Conservation (phyloP, 2,888 invertebrate genomes). For the Cheilosia vernalis region DNA sequence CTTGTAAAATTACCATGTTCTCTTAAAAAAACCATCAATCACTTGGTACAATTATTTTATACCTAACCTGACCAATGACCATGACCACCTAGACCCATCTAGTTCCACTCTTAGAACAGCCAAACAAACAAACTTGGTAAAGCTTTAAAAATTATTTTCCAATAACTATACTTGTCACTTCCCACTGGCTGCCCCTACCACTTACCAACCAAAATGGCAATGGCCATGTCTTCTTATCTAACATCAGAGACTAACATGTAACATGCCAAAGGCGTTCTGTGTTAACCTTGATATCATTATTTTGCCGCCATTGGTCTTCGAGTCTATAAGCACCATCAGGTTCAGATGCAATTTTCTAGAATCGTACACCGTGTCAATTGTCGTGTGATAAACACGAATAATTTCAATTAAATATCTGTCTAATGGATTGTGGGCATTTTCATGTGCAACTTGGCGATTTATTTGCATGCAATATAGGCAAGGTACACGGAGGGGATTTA, state of each 20-base stretch:
- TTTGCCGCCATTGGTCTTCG: conserved; percentile 41
- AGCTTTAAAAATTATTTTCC: not conserved
- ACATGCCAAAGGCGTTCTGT: conserved; percentile 52
- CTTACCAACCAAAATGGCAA: conserved; percentile 7
- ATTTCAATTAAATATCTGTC: conserved; percentile 62
- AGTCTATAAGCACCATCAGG: not conserved
- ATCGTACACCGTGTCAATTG: conserved; percentile 50
- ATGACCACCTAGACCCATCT: too few species aligned
- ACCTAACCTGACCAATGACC: too few species aligned
- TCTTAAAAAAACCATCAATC: too few species aligned
- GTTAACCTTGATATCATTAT: conserved; percentile 67
- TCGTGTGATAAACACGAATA: conserved; percentile 62
- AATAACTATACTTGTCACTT: conserved; percentile 14
- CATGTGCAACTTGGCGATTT: conserved; percentile 42
- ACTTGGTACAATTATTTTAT: too few species aligned
- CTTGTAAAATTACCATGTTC: too few species aligned
- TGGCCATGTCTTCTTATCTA: conserved; percentile 35
- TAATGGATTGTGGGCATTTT: conserved; percentile 50
- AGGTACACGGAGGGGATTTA: conserved; percentile 29
- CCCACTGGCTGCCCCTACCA: conserved; percentile 1
- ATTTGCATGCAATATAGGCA: conserved; percentile 35
- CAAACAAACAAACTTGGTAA: too few species aligned
- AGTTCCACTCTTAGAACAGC: too few species aligned
- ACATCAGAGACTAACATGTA: conserved; percentile 33
- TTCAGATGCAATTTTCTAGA: conserved; percentile 33